A percentile compares a stretch with the other conserved stretches of the same genome.
Conservation (phyloP, 2,113 vertebrate genomes). For the Phalacrocorax aristotelis region DNA sequence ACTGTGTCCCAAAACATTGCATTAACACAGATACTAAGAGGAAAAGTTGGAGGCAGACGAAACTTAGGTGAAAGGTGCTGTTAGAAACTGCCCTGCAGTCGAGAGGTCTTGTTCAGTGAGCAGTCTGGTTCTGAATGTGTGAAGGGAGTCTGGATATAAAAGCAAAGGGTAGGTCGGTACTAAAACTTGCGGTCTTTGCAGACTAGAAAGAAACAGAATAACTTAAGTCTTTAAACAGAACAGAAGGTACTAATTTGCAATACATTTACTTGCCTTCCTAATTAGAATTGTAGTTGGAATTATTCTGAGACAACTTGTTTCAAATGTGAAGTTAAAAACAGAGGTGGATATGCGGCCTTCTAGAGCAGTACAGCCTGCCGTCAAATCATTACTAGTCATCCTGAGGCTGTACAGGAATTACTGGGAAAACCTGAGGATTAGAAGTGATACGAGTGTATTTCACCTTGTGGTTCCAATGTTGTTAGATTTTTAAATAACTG, state of each 20-base stretch:
- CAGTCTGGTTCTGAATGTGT: background rate
- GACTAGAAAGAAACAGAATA: background rate
- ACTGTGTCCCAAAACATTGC: background rate
- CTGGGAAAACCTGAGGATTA: background rate
- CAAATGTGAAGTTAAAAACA: background rate
- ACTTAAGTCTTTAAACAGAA: background rate
- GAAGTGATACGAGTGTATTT: background rate
- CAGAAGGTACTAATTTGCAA: background rate
- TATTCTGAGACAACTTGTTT: background rate
- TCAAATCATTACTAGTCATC: background rate
- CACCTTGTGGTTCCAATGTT: background rate
- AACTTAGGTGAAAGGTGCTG: background rate
- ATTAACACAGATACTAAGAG: background rate
- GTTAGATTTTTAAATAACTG: background rate
- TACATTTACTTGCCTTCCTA: background rate
- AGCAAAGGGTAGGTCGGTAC: background rate
- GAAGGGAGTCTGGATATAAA: background rate
- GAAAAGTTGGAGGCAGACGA: background rate
- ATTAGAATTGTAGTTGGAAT: background rate
- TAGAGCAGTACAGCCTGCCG: background rate
- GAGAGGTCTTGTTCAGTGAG: background rate
- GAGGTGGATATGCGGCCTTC: background rate
- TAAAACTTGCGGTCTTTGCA: background rate
- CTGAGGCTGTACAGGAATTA: background rate
- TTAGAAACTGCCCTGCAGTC: background rate